These are phyloP conservation scores for Laticauda colubrina DNA, from an alignment of 2,113 vertebrate genomes.

Conservation along the genomic window DNA sequence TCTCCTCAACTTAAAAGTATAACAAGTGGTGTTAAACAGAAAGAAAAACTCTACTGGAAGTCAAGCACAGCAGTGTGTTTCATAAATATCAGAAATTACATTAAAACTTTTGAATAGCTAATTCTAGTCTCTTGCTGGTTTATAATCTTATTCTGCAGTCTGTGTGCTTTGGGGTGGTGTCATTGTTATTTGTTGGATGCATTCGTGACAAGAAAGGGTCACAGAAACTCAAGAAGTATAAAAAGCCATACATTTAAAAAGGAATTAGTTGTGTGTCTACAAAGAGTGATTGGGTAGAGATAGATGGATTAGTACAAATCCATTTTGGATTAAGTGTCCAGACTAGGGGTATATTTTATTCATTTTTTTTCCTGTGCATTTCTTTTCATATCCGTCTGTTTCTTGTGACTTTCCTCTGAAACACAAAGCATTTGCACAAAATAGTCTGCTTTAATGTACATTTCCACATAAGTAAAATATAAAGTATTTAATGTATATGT, in stretches of 20 bases:
- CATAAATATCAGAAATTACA: slow-evolving; percentile 17
- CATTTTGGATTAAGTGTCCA: not conserved
- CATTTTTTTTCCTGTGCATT: not conserved
- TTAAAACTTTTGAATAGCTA: not conserved
- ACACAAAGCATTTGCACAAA: not conserved
- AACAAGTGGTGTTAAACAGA: not conserved
- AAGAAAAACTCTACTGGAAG: not conserved
- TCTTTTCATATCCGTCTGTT: not conserved
- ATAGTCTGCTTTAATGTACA: not conserved
- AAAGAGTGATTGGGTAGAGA: not conserved
- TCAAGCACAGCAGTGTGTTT: slow-evolving; percentile 7
- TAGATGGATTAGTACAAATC: not conserved
- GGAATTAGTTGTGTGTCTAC: not conserved
- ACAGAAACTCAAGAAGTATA: slow-evolving; percentile 21
- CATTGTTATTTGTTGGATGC: slow-evolving; percentile 2
- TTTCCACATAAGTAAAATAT: not conserved
- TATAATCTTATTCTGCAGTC: slow-evolving; percentile 10
- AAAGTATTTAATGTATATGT: not conserved
- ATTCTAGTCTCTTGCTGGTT: not conserved
- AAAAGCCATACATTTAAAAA: not conserved
- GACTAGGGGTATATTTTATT: not conserved
- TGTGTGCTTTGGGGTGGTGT: slow-evolving; percentile 5
- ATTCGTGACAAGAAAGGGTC: slow-evolving; percentile 3
- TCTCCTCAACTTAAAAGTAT: slow-evolving; percentile 9
- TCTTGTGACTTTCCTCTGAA: not conserved